These are phyloP conservation scores for Eupsittula cactorum DNA, from an alignment of 2,113 vertebrate genomes.

Conservation along the genomic window DNA sequence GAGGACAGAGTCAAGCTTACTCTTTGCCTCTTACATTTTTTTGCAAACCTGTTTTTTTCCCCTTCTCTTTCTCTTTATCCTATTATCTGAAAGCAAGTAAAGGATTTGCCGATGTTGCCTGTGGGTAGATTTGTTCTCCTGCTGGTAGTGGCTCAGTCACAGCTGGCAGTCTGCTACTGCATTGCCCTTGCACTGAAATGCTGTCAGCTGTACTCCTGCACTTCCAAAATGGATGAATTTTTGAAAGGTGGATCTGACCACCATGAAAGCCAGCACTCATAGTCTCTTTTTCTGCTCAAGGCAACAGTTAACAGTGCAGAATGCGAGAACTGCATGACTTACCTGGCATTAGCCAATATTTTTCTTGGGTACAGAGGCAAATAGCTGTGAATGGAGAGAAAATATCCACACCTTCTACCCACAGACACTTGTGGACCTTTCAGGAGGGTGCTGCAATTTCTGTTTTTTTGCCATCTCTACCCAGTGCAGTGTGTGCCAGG, in stretches of 20 bases:
- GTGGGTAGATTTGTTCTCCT: not conserved
- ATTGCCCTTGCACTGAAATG: not conserved
- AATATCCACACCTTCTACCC: not conserved
- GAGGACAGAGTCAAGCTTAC: not conserved
- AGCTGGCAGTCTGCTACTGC: not conserved
- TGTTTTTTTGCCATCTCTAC: not conserved
- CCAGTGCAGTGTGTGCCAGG: not conserved
- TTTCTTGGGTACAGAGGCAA: not conserved
- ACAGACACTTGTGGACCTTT: not conserved
- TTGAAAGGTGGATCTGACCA: not conserved
- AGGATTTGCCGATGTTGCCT: not conserved
- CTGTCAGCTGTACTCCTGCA: not conserved
- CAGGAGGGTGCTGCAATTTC: not conserved
- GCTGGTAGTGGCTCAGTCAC: not conserved
- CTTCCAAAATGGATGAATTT: not conserved
- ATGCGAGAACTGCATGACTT: not conserved
- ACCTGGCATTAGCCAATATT: not conserved
- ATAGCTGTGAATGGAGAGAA: not conserved
- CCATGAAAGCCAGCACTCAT: fast-evolving
- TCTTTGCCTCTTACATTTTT: not conserved
- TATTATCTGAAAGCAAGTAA: not conserved
- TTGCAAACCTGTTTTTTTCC: not conserved
- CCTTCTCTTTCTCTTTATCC: not conserved
- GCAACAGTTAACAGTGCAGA: not conserved
- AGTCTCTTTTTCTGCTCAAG: not conserved